Evolutionary conservation across 2,797 vertebrate species (phyloP).

Genomic region (Phrynocephalus vlangalii): DNA sequence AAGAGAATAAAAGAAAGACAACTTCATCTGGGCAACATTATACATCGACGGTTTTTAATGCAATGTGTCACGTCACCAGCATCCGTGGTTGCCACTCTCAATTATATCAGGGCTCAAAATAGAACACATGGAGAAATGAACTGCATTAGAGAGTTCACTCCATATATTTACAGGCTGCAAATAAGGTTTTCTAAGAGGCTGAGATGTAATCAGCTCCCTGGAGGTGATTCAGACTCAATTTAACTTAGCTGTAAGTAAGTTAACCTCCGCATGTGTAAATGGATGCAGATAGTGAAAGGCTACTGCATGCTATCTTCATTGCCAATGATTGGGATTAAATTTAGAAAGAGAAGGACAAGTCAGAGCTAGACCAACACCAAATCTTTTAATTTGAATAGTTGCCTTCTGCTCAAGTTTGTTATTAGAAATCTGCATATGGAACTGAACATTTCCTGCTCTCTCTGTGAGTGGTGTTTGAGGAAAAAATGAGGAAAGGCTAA

Average conservation of each 20-base stretch:
- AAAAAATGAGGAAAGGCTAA: too few relatives aligned
- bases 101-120: conserved; percentile 51
- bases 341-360: conserved; percentile 14
- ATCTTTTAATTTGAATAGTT: neutral
- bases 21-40: conserved; percentile 35
- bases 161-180: conserved; percentile 41
- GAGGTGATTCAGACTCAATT: conserved; percentile 46
- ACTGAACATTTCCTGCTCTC: neutral
- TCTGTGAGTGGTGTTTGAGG: too few relatives aligned
- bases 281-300: neutral
- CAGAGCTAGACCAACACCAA: neutral
- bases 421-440: neutral
- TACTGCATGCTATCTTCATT: neutral
- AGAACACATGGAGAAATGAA: conserved; percentile 55
- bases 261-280: conserved; percentile 49
- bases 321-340: conserved; percentile 19
- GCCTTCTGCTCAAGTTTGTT: neutral
- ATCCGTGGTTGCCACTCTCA: conserved; percentile 54
- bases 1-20: conserved; percentile 47
- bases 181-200: conserved; percentile 46
- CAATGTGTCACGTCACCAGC: conserved; percentile 48
- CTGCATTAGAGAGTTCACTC: conserved; percentile 38
- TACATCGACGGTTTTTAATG: conserved; percentile 54
- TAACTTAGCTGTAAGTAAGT: conserved; percentile 49
- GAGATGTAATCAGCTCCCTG: conserved; percentile 34